Base-by-base conservation (phyloP, 1,140 invertebrate genomes). In the Bombus pascuorum region DNA sequence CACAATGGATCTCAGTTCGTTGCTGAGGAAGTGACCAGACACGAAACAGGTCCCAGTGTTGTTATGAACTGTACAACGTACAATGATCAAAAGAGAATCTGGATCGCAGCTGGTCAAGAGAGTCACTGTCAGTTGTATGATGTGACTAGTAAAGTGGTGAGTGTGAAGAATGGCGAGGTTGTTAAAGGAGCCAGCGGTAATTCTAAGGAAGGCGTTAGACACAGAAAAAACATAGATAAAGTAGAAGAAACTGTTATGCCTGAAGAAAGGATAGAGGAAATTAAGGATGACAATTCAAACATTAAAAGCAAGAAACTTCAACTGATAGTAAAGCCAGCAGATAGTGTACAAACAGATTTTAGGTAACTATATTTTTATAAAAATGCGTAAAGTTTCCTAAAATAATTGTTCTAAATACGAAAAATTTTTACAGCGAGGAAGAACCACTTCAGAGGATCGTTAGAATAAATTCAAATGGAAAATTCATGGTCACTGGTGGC, bases 101-200 rank as follows among this genome's bases (percentile, higher is more conserved):
- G 97, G 93, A 94, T 99, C n/a, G 98, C 97, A 37, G 98, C 98
- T 65, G 98, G 98, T 3, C 97, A 98, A 95, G 98, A 99, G 95
- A 98, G 97, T 78, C 97, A 98, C 91, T 99, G 98, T 94, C 98
- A 98, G 91, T 95, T 99, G 86, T 99, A 99, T 92, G 97, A 96
- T 93, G 97, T 99, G 1, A 97, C 97, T 92, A 96, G 97, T 71
- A 96, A 97, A 83, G 95, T 98, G 87, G 95, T 93, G 28, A 92
- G 86, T 18, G 74, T 93, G n/a, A 94, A 95, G 81, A 96, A 96
- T 86, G 92, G 94, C 28, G 93, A 96, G 72, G 90, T 95, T 87
- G 93, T 84, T 13, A 95, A 95, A 87, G 93, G 90, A 42, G 70
- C 91, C 93, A 93, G 91, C 18, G 32, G 88, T 72, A 81, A 79